phyloP scores from a whole-genome alignment of 2,888 invertebrate species.

The Biston stratarius region DNA sequence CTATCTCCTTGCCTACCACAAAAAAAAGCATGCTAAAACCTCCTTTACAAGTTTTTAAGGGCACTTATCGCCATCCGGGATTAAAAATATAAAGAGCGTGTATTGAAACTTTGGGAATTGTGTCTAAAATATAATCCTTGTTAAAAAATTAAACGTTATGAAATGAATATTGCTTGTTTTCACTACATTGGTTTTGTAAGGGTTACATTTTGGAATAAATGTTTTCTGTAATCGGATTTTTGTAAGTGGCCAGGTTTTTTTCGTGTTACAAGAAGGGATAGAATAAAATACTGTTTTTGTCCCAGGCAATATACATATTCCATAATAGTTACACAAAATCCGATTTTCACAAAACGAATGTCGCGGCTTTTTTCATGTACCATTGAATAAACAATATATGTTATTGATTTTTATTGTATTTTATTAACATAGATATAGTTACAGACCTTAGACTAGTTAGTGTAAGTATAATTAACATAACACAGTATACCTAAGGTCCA shows the following conservation, averaged over 20 bases:
- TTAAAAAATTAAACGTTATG: constrained; percentile 50
- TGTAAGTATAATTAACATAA: no score
- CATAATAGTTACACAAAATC: not conserved
- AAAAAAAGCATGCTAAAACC: constrained; percentile 23
- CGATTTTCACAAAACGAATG: constrained; percentile 17
- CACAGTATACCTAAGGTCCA: no score
- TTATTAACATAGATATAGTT: no score
- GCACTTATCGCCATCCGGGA: constrained; percentile 37
- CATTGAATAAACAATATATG: no score
- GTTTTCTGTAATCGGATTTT: constrained; percentile 70
- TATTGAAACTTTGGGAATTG: constrained; percentile 42
- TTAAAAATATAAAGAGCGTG: constrained; percentile 39
- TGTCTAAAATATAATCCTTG: constrained; percentile 37
- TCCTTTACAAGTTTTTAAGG: constrained; percentile 36
- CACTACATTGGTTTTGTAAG: constrained; percentile 64
- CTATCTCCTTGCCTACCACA: constrained; percentile 6
- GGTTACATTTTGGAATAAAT: constrained; percentile 58
- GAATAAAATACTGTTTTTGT: constrained; percentile 8
- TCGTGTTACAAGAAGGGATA: constrained; percentile 14
- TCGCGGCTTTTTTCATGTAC: not conserved
- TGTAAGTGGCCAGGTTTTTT: constrained; percentile 46
- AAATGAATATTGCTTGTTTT: constrained; percentile 55
- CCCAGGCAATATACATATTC: not conserved
- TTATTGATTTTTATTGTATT: no score
- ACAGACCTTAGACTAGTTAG: no score